Evolutionary conservation across 1,140 invertebrate genomes (phyloP).

Genomic region (Drosophila tropicalis): DNA sequence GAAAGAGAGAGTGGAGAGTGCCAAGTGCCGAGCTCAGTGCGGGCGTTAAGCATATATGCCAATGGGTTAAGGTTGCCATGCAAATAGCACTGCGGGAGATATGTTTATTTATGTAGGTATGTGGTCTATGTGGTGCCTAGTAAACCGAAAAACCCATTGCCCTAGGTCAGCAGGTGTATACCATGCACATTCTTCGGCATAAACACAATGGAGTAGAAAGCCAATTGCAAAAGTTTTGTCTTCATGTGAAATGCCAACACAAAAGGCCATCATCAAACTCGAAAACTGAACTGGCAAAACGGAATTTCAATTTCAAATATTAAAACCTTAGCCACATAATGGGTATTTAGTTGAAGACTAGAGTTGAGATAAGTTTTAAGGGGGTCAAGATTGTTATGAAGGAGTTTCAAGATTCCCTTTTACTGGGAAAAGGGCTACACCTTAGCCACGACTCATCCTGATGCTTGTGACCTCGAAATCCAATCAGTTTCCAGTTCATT

Average conservation of each 20-base stretch:
- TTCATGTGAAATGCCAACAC: slow-evolving; percentile 14
- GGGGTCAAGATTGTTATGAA: no score
- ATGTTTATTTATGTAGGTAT: background rate
- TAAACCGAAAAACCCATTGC: slow-evolving; percentile 24
- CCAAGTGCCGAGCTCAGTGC: background rate
- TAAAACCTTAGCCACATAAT: no score
- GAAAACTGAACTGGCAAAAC: no score
- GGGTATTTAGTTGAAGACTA: no score
- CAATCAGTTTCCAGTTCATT: no score
- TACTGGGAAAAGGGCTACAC: no score
- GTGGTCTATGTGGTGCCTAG: slow-evolving; percentile 9
- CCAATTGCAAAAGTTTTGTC: slow-evolving; percentile 25
- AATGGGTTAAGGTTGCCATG: slow-evolving; percentile 77
- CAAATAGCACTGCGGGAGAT: slow-evolving; percentile 39
- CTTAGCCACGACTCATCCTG: no score
- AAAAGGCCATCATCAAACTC: background rate
- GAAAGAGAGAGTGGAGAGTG: slow-evolving; percentile 61
- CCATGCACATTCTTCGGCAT: background rate
- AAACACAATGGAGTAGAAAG: slow-evolving; percentile 38
- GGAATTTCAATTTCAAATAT: no score
- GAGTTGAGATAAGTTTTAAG: no score
- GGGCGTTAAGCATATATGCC: slow-evolving; percentile 48
- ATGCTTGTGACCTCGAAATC: no score
- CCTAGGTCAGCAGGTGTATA: slow-evolving; percentile 42
- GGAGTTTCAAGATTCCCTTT: no score